These are phyloP conservation scores for Tychaedon coryphoeus DNA, from an alignment of 2,113 vertebrate genomes.

Conservation along the genomic window DNA sequence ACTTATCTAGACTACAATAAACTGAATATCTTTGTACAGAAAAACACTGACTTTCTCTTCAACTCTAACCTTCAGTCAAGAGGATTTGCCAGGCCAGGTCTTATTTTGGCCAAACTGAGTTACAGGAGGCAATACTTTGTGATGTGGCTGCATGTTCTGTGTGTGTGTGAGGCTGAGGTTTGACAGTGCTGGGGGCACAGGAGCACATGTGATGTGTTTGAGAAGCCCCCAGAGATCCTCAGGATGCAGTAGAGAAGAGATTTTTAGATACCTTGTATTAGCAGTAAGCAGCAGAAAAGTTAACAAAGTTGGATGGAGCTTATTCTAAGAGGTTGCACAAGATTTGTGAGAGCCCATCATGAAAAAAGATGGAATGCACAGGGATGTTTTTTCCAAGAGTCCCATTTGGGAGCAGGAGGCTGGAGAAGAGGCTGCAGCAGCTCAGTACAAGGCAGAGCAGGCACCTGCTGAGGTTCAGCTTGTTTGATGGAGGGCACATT, in stretches of 20 bases:
- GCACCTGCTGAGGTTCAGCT: not conserved
- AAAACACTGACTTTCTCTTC: constrained; percentile 9
- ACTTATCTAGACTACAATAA: not conserved
- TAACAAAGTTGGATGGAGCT: not conserved
- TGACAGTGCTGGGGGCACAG: not conserved
- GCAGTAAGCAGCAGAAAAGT: not conserved
- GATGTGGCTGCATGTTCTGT: not conserved
- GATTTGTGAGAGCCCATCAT: not conserved
- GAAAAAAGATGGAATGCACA: not conserved
- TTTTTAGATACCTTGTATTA: not conserved
- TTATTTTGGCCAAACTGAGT: not conserved
- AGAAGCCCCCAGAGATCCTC: not conserved
- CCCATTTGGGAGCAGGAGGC: not conserved
- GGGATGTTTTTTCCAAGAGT: not conserved
- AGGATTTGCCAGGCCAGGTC: not conserved
- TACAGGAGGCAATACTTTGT: not conserved
- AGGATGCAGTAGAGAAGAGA: not conserved
- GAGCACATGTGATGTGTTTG: not conserved
- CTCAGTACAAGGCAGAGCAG: not conserved
- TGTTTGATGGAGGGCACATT: not conserved
- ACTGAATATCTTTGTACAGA: not conserved
- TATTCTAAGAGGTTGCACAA: not conserved
- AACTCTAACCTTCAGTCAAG: not conserved
- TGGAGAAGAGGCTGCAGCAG: not conserved
- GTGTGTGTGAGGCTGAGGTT: not conserved